Conservation (phyloP, 92 coral and sea anemone species). For the Heliopora coerulea region DNA sequence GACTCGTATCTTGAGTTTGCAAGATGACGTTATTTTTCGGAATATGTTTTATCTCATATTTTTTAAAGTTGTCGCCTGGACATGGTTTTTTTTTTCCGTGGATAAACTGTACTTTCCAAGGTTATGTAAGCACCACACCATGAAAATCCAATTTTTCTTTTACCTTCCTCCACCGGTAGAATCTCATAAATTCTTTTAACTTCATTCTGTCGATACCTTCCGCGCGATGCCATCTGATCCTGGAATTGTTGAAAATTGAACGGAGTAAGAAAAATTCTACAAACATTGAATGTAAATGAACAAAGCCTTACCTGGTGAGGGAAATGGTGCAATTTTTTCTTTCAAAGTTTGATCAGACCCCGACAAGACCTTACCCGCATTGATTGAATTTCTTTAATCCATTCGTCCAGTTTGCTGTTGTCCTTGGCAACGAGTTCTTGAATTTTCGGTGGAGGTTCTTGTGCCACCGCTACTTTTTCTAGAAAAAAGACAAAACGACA, state of each 20-base stretch:
- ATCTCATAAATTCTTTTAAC: slow-evolving; percentile 62
- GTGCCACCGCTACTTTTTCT: slow-evolving; percentile 44
- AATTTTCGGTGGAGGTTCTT: slow-evolving; percentile 63
- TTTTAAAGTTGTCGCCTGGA: no score
- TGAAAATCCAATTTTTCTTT: no score
- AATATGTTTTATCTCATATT: no score
- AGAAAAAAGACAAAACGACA: not conserved
- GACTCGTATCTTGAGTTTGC: no score
- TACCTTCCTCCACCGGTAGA: slow-evolving; percentile 70
- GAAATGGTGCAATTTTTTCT: no score
- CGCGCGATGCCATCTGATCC: slow-evolving; percentile 67
- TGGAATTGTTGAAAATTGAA: no score
- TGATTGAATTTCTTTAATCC: slow-evolving; percentile 69
- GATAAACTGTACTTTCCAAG: no score
- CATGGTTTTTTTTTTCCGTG: no score
- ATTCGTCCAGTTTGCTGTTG: slow-evolving; percentile 79
- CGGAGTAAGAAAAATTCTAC: not conserved
- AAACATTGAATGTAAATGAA: not conserved
- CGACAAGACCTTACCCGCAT: slow-evolving; percentile 60
- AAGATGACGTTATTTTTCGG: no score
- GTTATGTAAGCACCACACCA: no score
- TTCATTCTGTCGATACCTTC: slow-evolving; percentile 70
- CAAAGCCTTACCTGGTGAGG: no score
- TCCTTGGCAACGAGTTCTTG: slow-evolving; percentile 89
- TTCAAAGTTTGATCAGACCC: not conserved